phyloP scores from a whole-genome alignment of 1,140 invertebrate genomes.

The Saccostrea cuccullata region DNA sequence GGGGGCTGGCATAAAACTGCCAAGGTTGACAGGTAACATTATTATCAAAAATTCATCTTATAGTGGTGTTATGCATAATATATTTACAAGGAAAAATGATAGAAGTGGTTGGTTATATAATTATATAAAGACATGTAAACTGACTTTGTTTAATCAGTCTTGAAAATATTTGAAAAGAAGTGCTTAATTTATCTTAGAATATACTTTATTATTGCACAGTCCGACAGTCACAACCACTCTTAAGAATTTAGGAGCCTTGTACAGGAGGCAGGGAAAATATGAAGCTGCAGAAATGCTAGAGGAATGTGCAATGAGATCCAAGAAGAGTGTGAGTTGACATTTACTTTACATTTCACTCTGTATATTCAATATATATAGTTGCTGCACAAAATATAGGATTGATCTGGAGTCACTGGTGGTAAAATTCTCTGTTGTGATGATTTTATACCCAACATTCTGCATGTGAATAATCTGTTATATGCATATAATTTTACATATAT shows the following conservation, averaged over 20 bases:
- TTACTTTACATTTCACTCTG: not conserved
- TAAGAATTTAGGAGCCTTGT: constrained; percentile 96
- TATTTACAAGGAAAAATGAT: too few species aligned
- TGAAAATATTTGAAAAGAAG: too few species aligned
- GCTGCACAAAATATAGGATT: not conserved
- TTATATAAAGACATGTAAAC: too few species aligned
- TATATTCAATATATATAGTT: not conserved
- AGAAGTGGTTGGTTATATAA: too few species aligned
- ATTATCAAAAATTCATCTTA: not conserved
- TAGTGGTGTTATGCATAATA: not conserved
- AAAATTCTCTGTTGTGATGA: constrained; percentile 22
- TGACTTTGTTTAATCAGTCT: too few species aligned
- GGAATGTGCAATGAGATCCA: constrained; percentile 85
- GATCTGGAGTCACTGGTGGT: constrained; percentile 10
- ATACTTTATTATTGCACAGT: constrained; percentile 62
- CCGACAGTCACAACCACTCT: constrained; percentile 98
- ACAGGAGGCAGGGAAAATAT: constrained; percentile 98
- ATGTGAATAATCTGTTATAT: not conserved
- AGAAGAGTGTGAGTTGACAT: constrained; percentile 76
- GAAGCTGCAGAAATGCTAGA: constrained; percentile 99
- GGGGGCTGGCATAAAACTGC: constrained; percentile 98
- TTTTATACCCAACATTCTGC: constrained; percentile 4
- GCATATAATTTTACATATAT: not conserved
- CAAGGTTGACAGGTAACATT: constrained; percentile 92
- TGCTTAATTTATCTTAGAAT: not conserved